phyloP scores from a whole-genome alignment of 2,113 vertebrate genomes.

The mouse (Mus musculus) region GRCm39 chr2:72772501-72773000 shows the following conservation, averaged over 20 bases:
- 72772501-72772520: constrained; percentile 80
- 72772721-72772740: constrained; percentile 44
- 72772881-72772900: constrained; percentile 17
- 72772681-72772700: constrained; percentile 77
- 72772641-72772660: constrained; percentile 58
- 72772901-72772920: constrained; percentile 32
- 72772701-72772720: constrained; percentile 52
- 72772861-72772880: constrained; percentile 50
- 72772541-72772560: constrained; percentile 72
- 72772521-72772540: constrained; percentile 72
- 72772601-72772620: constrained; percentile 61
- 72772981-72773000: too few species aligned
- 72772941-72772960: background rate
- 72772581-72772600: constrained; percentile 67
- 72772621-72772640: constrained; percentile 65
- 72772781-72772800: constrained; percentile 67
- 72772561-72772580: constrained; percentile 68
- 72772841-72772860: constrained; percentile 62
- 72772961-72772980: too few species aligned
- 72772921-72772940: constrained; percentile 38
- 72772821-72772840: constrained; percentile 60
- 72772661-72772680: constrained; percentile 75
- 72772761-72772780: constrained; percentile 48
- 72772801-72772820: constrained; percentile 48
- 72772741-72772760: constrained; percentile 45